Base-by-base conservation (phyloP, 2,888 invertebrate genomes). In the Mesorhabditis sp. region DNA sequence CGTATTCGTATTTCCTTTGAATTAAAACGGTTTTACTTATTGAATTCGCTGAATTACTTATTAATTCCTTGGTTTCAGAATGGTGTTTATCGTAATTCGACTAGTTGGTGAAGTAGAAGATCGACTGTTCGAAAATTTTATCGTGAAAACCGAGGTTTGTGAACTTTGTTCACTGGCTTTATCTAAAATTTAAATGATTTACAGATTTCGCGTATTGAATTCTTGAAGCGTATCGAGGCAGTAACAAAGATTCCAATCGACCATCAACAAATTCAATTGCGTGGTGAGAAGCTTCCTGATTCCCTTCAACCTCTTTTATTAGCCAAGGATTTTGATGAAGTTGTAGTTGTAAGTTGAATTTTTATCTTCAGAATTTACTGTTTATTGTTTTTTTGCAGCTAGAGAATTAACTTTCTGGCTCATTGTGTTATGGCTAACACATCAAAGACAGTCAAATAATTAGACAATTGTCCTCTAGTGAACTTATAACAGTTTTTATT, bases 281-380 rank as follows among this genome's bases (percentile, higher is more conserved):
- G 43, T 63, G 68, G 68, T 10, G 43, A 63, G 4, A 44, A 68
- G 43, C 43, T 68, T 10, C 68, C n/a, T n/a, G 58, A 50, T 50
- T 50, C 58, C n/a, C 58, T 50, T 50, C 58, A 50, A 13, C 58
- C 58, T 50, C 62, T 62, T 15, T 43, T 13, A 62, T n/a, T 63
- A 44, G 41, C 41, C 62, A 68, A 68, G 43, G 62, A 63, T 68
- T 62, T 43, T 62, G 62, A 67, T 43, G 63, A 71, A 65, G 10
- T 71, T 50, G 61, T 69, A 28, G 68, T 69, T 58, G 65, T 69
- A 69, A 69, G 65, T 69, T 69, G 64, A 62, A 66, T 65, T 68
- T 65, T 68, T 66, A 66, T 65, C 42, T 66, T 71, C 45, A 65
- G 45, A 70, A 44, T 65, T 69, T 61, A 71, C 66, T 69, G 58